Percentiles rank a stretch among this genome's conserved stretches.
phyloP scores from a whole-genome alignment of 2,113 vertebrate genomes.

The Chionomys nivalis region DNA sequence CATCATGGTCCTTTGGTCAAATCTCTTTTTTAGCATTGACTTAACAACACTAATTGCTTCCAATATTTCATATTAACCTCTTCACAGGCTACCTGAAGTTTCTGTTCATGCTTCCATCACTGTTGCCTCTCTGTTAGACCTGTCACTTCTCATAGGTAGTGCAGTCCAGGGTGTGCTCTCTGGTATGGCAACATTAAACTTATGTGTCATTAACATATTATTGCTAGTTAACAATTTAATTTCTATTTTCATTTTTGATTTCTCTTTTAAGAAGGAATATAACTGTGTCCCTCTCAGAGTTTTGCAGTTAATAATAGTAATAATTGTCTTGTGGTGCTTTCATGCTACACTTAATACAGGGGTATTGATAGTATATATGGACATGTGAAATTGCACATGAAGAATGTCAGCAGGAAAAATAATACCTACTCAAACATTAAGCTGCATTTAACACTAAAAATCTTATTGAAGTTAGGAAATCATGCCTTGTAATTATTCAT shows the following conservation, averaged over 20 bases:
- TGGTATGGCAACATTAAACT: neutral
- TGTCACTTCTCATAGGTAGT: neutral
- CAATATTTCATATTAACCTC: neutral
- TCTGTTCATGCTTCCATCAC: neutral
- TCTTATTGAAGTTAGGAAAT: constrained; percentile 15
- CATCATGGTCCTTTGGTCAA: neutral
- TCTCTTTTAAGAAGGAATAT: neutral
- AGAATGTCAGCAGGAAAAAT: constrained; percentile 33
- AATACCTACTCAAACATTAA: constrained; percentile 17
- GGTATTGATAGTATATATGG: constrained; percentile 19
- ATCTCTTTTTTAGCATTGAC: neutral
- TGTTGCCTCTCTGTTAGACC: too few relatives aligned
- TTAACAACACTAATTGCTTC: neutral
- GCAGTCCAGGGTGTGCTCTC: too few relatives aligned
- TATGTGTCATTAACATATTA: neutral
- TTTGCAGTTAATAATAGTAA: neutral
- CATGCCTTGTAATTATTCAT: constrained; percentile 2
- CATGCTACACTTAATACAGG: neutral
- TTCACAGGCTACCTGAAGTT: neutral
- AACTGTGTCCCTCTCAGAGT: neutral
- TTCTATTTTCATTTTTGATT: neutral
- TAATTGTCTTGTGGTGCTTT: neutral
- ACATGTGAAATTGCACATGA: constrained; percentile 45
- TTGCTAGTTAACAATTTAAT: neutral
- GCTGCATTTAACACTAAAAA: neutral